phyloP scores from a whole-genome alignment of 2,113 vertebrate genomes.

The Cyprinodon variegatus region DNA sequence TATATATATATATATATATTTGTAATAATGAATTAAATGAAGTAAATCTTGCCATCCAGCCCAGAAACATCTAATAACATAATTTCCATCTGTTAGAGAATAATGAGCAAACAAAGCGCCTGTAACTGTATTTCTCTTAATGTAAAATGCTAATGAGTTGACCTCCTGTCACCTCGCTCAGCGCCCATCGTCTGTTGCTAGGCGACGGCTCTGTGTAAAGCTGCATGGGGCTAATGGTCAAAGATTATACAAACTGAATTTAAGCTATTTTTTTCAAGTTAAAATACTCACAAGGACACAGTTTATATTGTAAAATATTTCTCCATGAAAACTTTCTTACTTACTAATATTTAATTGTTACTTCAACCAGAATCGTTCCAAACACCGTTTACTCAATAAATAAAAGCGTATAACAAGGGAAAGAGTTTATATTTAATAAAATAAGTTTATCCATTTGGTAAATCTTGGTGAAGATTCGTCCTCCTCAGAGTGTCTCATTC shows the following conservation, averaged over 20 bases:
- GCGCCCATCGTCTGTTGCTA: conserved; percentile 16
- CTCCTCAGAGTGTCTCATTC: too few species aligned
- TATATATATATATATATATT: too few species aligned
- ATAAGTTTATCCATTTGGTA: too few species aligned
- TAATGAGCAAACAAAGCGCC: background rate
- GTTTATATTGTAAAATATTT: background rate
- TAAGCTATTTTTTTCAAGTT: background rate
- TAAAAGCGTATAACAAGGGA: background rate
- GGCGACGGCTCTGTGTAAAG: conserved; percentile 34
- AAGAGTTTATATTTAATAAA: background rate
- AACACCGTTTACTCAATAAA: too few species aligned
- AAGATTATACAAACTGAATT: background rate
- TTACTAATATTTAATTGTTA: too few species aligned
- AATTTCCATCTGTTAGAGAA: background rate
- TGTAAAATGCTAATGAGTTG: conserved; percentile 10
- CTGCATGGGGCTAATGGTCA: background rate
- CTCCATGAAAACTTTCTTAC: too few species aligned
- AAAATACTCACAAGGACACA: background rate
- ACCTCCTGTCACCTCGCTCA: background rate
- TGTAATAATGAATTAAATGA: background rate
- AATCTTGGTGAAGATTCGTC: too few species aligned
- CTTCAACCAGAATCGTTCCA: background rate
- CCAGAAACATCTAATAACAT: background rate
- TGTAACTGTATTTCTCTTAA: conserved; percentile 6
- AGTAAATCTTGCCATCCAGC: background rate